Evolutionary conservation across 2,888 invertebrate species (phyloP).

Genomic region (Lymantria dispar): DNA sequence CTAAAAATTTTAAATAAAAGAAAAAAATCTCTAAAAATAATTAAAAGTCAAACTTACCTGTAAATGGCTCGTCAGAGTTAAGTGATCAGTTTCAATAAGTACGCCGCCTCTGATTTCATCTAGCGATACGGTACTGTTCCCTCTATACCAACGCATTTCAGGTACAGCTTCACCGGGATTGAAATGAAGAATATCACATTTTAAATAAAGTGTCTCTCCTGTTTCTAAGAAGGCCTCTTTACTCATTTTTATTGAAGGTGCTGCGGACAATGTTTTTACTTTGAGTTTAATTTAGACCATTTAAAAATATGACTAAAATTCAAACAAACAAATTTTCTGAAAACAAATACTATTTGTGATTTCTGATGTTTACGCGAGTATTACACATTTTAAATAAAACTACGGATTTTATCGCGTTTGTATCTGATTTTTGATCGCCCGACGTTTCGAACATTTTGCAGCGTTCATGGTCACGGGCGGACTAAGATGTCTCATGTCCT

Average conservation of each 20-base stretch:
- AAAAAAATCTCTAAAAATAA: neutral
- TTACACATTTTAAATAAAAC: too few species aligned
- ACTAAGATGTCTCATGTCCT: too few species aligned
- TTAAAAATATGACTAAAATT: too few species aligned
- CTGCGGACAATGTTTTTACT: slow-evolving; percentile 39
- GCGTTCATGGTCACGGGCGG: too few species aligned
- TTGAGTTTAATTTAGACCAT: too few species aligned
- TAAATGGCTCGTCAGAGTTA: slow-evolving; percentile 66
- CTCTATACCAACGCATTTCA: slow-evolving; percentile 65
- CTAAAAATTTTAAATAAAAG: too few species aligned
- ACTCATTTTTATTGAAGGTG: slow-evolving; percentile 67
- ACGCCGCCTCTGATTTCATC: slow-evolving; percentile 77
- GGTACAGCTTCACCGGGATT: slow-evolving; percentile 54
- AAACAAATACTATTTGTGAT: too few species aligned
- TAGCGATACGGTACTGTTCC: slow-evolving; percentile 53
- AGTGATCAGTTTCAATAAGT: slow-evolving; percentile 67
- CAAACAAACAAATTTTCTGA: too few species aligned
- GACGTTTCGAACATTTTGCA: too few species aligned
- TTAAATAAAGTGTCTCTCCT: slow-evolving; percentile 69
- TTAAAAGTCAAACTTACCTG: slow-evolving; percentile 48
- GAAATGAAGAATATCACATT: slow-evolving; percentile 64
- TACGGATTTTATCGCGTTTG: too few species aligned
- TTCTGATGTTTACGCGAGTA: too few species aligned
- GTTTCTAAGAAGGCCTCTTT: slow-evolving; percentile 72
- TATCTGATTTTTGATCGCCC: too few species aligned